phyloP scores from a whole-genome alignment of 1,140 invertebrate species.

The Portunus trituberculatus region DNA sequence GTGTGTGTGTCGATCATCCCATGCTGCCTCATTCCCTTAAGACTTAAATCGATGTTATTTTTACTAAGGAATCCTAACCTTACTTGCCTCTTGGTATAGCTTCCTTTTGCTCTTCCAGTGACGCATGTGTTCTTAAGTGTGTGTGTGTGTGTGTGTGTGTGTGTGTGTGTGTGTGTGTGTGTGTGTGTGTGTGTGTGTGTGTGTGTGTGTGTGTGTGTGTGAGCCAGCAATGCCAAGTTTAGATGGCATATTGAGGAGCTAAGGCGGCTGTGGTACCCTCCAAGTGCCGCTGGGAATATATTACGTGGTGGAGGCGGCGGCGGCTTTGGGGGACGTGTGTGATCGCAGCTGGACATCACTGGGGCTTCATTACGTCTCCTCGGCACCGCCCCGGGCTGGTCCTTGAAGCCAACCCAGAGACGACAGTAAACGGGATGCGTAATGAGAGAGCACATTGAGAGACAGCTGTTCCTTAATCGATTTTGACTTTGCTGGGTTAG shows the following conservation, averaged over 20 bases:
- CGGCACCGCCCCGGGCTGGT: not conserved
- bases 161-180: conserved; percentile 43
- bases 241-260: conserved; percentile 49
- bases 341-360: conserved; percentile 21
- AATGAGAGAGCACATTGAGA: not conserved
- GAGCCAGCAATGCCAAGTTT: conserved; percentile 57
- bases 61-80: not conserved
- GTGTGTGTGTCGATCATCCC: not conserved
- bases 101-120: not conserved
- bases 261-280: not conserved
- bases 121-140: conserved; percentile 46
- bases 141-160: conserved; percentile 41
- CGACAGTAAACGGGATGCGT: too few species aligned
- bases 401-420: not conserved
- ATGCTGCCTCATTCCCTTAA: not conserved
- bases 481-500: not conserved
- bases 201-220: conserved; percentile 33
- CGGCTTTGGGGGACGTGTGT: not conserved
- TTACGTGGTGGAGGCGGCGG: not conserved
- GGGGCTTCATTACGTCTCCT: not conserved
- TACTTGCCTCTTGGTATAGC: not conserved
- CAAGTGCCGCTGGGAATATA: conserved; percentile 49
- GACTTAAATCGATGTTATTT: not conserved
- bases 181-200: conserved; percentile 39
- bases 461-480: not conserved